Conservation (phyloP, 92 coral and sea anemone genomes). For the Epizoanthus fatuus region DNA sequence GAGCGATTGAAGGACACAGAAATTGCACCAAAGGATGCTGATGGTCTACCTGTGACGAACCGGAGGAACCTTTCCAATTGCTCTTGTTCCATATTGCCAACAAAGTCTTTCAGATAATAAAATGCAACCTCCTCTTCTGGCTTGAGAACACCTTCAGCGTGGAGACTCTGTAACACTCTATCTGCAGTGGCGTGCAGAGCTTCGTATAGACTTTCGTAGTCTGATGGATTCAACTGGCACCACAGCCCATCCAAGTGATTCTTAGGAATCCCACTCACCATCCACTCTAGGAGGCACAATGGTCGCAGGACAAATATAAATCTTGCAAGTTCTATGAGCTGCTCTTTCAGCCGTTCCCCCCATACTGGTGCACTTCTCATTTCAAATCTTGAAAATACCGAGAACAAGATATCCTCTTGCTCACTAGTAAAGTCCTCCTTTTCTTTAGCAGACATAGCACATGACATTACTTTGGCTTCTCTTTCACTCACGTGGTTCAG, state of each 20-base stretch:
- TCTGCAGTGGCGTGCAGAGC: conserved; percentile 32
- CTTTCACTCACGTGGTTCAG: conserved; percentile 22
- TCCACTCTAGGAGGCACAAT: conserved; percentile 45
- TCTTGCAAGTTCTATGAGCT: conserved; percentile 34
- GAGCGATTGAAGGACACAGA: conserved; percentile 21
- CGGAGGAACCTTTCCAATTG: conserved; percentile 34
- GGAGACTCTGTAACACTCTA: conserved; percentile 47
- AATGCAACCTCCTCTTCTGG: conserved; percentile 47
- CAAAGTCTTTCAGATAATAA: conserved; percentile 48
- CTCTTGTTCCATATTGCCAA: conserved; percentile 4
- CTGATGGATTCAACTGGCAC: conserved; percentile 34
- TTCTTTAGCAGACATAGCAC: conserved; percentile 39
- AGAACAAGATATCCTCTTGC: conserved; percentile 54
- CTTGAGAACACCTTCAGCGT: conserved; percentile 26
- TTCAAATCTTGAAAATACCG: conserved; percentile 20
- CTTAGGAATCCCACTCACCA: conserved; percentile 46
- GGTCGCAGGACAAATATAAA: conserved; percentile 32
- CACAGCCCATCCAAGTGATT: conserved; percentile 48
- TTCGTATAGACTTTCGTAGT: conserved; percentile 49
- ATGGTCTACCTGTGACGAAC: conserved; percentile 28
- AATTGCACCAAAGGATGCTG: conserved; percentile 22
- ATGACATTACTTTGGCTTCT: conserved; percentile 31
- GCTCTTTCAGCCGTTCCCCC: conserved; percentile 29
- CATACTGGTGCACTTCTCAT: conserved; percentile 27
- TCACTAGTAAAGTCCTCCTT: conserved; percentile 25